phyloP scores from a whole-genome alignment of 2,797 vertebrate species.

The Sebastes steindachneri region DNA sequence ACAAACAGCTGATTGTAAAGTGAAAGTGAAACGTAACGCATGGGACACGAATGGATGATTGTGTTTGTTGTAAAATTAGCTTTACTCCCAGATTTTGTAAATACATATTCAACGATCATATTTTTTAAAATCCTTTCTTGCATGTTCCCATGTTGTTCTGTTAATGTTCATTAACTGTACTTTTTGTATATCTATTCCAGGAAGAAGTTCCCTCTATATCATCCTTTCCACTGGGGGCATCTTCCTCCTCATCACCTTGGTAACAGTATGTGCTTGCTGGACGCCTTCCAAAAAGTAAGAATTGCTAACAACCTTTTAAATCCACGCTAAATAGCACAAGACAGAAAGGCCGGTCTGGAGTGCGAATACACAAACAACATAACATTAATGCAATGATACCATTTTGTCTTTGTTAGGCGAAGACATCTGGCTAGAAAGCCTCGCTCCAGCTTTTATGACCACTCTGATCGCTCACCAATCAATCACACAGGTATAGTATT shows the following conservation, averaged over 20 bases:
- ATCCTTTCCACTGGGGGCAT: constrained; percentile 96
- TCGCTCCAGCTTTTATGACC: constrained; percentile 44
- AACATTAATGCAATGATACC: background rate
- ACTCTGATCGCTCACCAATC: constrained; percentile 23
- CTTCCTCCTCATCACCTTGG: constrained; percentile 95
- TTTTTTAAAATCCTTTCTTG: background rate
- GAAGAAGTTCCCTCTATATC: constrained; percentile 96
- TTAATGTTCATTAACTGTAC: background rate
- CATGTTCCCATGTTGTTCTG: background rate
- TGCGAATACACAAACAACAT: background rate
- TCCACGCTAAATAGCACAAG: background rate
- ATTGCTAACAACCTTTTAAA: background rate
- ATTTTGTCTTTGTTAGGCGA: constrained; percentile 38
- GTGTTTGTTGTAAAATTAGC: background rate
- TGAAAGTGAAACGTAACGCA: too few species aligned
- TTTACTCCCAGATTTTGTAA: background rate
- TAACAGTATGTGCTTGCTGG: constrained; percentile 98
- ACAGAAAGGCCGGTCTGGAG: background rate
- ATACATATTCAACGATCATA: background rate
- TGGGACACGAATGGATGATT: too few species aligned
- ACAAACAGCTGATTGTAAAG: too few species aligned
- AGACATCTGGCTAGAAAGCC: constrained; percentile 46
- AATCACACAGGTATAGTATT: constrained; percentile 51
- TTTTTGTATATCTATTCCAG: constrained; percentile 69
- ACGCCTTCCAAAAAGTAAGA: constrained; percentile 95